Base-by-base conservation (phyloP, 1,140 invertebrate species). In the Caenorhabditis latens region DNA sequence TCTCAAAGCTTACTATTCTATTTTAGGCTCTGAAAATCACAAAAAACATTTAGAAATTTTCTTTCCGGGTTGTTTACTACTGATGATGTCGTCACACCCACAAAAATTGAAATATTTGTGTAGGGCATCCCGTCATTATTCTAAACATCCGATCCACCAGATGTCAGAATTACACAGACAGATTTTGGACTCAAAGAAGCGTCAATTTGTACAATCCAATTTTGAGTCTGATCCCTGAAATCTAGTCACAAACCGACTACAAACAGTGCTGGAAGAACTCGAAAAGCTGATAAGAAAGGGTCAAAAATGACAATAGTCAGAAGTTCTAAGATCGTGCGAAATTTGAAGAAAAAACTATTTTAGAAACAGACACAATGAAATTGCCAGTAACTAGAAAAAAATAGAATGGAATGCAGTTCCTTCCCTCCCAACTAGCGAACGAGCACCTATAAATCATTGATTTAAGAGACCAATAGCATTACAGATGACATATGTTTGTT, bases 31-130 rank as follows among this genome's bases (percentile, higher is more conserved):
- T 32, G 32, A 32, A 32, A 32, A 1, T 0, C 32, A 32, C 32
- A 32, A 32, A 32, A 32, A 32, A 32, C 32, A 32, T 32, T 32
- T 32, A 71, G 24, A 43, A 32, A 11, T 71, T n/a, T 3, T 21
- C 42, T 13, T 24, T 32, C 71, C 71, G 21, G 40, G 42, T 71
- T 79, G 65, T 79, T 79, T 48, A 79, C 19, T 79, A 79, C 53
- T 79, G 0, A n/a, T 79, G 71, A 79, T 79, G 71, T 79, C 71
- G 50, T 5, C 11, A 79, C 71, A 50, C 46, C 71, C 71, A 79
- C 71, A 79, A 79, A 71, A 79, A 53, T n/a, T 79, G 11, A 53
- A 79, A 79, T 79, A 79, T 48, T 79, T 50, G 71, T 50, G 40
- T 5, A 13, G 8, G 19, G 42, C 65, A 71, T 46, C 65, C 16